A percentile compares a stretch with the other conserved stretches of the same genome.
These are phyloP conservation scores for Dexiosoma caninum DNA, from an alignment of 2,888 invertebrate genomes.

Conservation along the genomic window DNA sequence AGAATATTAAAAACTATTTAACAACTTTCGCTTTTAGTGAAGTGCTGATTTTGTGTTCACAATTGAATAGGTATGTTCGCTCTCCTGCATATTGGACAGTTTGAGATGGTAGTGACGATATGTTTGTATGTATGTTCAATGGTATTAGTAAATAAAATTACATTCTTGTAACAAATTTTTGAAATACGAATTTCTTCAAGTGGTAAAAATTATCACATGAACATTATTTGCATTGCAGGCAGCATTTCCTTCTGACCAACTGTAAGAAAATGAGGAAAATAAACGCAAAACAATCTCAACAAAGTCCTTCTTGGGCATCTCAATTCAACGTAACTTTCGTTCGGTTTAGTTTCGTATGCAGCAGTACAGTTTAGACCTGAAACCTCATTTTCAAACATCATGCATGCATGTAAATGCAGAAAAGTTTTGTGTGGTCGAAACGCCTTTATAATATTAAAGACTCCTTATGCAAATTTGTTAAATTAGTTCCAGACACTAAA, in stretches of 20 bases:
- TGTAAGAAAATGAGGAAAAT: neutral
- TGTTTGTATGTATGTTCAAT: neutral
- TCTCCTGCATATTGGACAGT: too few species aligned
- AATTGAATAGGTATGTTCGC: too few species aligned
- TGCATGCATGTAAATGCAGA: slow-evolving; percentile 53
- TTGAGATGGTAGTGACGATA: too few species aligned
- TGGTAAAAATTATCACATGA: slow-evolving; percentile 27
- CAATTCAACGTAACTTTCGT: slow-evolving; percentile 20
- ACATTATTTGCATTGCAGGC: slow-evolving; percentile 46
- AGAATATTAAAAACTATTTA: too few species aligned
- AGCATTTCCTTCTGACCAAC: neutral
- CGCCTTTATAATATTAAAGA: slow-evolving; percentile 59
- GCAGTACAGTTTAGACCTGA: neutral
- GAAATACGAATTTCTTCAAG: slow-evolving; percentile 15
- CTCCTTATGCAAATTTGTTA: slow-evolving; percentile 61
- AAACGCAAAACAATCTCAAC: slow-evolving; percentile 25
- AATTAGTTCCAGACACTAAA: slow-evolving; percentile 62
- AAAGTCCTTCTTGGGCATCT: slow-evolving; percentile 24
- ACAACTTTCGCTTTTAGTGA: too few species aligned
- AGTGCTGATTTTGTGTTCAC: too few species aligned
- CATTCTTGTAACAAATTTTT: slow-evolving; percentile 35
- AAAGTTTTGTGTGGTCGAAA: slow-evolving; percentile 53
- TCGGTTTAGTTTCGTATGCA: neutral
- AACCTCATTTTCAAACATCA: slow-evolving; percentile 36
- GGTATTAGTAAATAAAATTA: neutral